Percentiles rank a stretch among this genome's conserved stretches.
These are phyloP conservation scores for Orussus abietinus DNA, from an alignment of 1,140 invertebrate species.

Conservation along the genomic window DNA sequence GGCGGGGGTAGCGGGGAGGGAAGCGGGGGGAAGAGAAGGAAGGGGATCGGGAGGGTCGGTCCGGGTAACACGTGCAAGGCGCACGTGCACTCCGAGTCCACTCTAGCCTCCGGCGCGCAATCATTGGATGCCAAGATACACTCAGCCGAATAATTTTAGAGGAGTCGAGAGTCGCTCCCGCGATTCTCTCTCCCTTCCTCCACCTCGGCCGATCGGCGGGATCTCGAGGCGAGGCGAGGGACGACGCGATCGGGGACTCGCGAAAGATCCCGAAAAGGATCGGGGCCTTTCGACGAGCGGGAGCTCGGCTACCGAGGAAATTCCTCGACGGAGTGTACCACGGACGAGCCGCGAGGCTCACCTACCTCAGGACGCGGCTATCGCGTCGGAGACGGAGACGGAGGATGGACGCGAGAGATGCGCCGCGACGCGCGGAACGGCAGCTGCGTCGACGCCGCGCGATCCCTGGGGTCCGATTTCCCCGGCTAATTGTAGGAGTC, in stretches of 20 bases:
- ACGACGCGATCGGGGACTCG: conserved; percentile 12
- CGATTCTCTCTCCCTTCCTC: conserved; percentile 17
- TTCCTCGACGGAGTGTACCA: conserved; percentile 36
- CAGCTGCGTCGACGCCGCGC: too few species aligned
- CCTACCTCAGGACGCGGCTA: conserved; percentile 30
- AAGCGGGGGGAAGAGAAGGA: conserved; percentile 3
- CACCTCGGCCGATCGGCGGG: too few species aligned
- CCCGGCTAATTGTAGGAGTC: too few species aligned
- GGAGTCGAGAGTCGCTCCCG: not conserved
- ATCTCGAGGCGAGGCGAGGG: conserved; percentile 8
- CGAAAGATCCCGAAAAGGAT: too few species aligned
- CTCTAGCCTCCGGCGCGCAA: conserved; percentile 45
- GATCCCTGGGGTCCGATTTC: too few species aligned
- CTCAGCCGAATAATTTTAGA: conserved; percentile 45
- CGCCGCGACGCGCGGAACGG: too few species aligned
- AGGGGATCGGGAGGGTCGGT: conserved; percentile 44
- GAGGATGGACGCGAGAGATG: conserved; percentile 36
- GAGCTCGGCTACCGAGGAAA: too few species aligned
- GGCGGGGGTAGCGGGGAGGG: not conserved
- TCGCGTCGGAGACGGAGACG: too few species aligned
- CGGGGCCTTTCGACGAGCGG: too few species aligned
- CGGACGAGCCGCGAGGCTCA: conserved; percentile 10
- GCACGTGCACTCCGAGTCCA: conserved; percentile 47
- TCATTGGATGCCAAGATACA: conserved; percentile 50
- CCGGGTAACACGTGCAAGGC: conserved; percentile 48